These are phyloP conservation scores for chimpanzee (Pan troglodytes) DNA, from an alignment of 2,113 vertebrate species.

Conservation along the genomic window NHGRI_mPanTro3-v2.1_pri NC_072415.2:55810001-55810500, in stretches of 20 bases:
- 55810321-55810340: not conserved
- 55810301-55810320: not conserved
- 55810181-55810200: not conserved
- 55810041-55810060: not conserved
- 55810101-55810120: not conserved
- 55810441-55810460: not conserved
- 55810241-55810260: not conserved
- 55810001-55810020: not conserved
- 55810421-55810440: not conserved
- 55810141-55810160: not conserved
- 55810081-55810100: not conserved
- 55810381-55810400: not conserved
- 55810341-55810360: not conserved
- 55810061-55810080: not conserved
- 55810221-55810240: not conserved
- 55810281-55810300: conserved; percentile 10
- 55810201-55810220: not conserved
- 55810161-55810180: not conserved
- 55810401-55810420: not conserved
- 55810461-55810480: not conserved
- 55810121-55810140: not conserved
- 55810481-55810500: not conserved
- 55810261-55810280: not conserved
- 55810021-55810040: conserved; percentile 9
- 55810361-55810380: not conserved